Evolutionary conservation across 2,797 vertebrate species (phyloP).

Genomic region (Botia almorhae): DNA sequence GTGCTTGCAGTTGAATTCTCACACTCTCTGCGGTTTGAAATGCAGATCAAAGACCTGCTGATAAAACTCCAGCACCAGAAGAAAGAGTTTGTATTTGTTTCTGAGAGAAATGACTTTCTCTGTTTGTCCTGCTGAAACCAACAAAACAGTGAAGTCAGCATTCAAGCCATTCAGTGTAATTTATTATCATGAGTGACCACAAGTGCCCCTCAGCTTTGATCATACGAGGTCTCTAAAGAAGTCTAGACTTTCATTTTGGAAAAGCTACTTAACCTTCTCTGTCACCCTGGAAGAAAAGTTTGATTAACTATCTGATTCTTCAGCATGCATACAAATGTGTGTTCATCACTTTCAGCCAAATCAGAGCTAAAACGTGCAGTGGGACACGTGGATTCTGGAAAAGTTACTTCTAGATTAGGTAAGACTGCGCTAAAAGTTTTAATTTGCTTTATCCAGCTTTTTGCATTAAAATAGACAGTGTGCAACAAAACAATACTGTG

Average conservation of each 20-base stretch:
- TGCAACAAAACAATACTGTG: neutral
- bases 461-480: neutral
- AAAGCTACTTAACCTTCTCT: constrained; percentile 5
- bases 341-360: neutral
- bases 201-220: neutral
- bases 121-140: constrained; percentile 35
- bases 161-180: neutral
- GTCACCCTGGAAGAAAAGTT: neutral
- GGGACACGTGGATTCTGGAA: neutral
- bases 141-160: constrained; percentile 18
- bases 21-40: constrained; percentile 17
- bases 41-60: constrained; percentile 21
- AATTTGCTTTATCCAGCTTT: neutral
- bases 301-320: neutral
- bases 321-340: neutral
- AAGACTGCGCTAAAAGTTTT: neutral
- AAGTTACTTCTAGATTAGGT: neutral
- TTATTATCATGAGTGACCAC: constrained; percentile 5
- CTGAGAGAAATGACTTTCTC: constrained; percentile 10
- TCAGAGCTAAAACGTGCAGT: neutral
- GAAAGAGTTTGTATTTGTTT: constrained; percentile 23
- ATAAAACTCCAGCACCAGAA: constrained; percentile 28
- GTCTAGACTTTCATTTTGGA: neutral
- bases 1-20: constrained; percentile 25
- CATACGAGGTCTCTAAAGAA: neutral